phyloP scores from a whole-genome alignment of 2,113 vertebrate species.

The Alligator sinensis region DNA sequence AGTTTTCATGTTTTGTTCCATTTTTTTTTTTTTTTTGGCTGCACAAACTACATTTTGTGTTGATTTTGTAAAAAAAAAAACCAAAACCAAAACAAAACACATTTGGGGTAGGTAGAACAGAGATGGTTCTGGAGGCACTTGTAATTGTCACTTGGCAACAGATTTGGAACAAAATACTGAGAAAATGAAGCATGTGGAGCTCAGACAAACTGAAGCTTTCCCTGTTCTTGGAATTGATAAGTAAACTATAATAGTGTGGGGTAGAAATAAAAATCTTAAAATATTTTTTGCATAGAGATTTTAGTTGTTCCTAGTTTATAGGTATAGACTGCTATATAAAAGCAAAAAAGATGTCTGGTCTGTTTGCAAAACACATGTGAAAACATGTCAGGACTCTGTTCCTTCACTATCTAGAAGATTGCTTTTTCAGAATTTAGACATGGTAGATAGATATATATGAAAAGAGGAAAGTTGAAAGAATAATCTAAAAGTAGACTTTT shows the following conservation, averaged over 20 bases:
- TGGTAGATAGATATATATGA: background rate
- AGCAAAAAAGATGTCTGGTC: background rate
- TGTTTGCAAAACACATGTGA: background rate
- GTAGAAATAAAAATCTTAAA: background rate
- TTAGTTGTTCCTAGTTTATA: background rate
- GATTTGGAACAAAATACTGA: background rate
- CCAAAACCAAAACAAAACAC: no score
- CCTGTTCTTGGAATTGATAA: background rate
- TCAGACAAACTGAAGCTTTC: background rate
- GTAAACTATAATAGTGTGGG: accelerated
- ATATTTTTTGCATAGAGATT: background rate
- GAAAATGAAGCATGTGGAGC: background rate
- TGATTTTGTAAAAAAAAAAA: background rate
- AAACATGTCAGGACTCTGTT: background rate
- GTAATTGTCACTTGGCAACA: background rate
- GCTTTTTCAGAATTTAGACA: background rate
- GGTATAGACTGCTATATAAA: background rate
- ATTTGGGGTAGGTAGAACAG: background rate
- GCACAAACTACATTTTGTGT: background rate
- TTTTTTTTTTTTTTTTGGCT: background rate
- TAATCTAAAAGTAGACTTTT: background rate
- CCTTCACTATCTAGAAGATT: no score
- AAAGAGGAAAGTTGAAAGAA: background rate
- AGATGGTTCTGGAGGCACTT: background rate
- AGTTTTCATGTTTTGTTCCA: background rate